These are phyloP conservation scores for Melanerpes formicivorus DNA, from an alignment of 2,113 vertebrate species.

Conservation along the genomic window DNA sequence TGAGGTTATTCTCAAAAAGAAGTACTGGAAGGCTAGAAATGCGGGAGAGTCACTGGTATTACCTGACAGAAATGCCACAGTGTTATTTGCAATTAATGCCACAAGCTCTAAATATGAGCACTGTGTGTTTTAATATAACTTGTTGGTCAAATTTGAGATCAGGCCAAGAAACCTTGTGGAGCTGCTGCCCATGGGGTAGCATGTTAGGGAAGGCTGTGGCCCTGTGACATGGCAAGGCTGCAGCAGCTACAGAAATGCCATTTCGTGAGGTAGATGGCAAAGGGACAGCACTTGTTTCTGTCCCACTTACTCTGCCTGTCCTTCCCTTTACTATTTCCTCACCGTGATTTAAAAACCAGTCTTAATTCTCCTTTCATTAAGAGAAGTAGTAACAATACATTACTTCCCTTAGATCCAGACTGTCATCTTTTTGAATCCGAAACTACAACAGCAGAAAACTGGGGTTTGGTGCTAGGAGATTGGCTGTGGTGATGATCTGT, in stretches of 20 bases:
- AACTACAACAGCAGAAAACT: slow-evolving; percentile 7
- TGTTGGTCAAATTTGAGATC: slow-evolving; percentile 16
- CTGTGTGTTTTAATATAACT: background rate
- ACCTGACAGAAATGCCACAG: background rate
- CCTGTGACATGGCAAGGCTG: accelerated
- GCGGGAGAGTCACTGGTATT: background rate
- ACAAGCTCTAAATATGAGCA: background rate
- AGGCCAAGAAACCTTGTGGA: background rate
- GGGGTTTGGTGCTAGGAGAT: background rate
- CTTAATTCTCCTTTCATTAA: background rate
- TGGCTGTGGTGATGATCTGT: background rate
- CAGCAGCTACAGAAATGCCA: background rate
- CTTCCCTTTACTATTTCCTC: background rate
- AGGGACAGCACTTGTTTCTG: background rate
- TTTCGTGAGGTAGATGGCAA: background rate
- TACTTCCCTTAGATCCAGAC: slow-evolving; percentile 12
- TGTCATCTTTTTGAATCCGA: slow-evolving; percentile 23
- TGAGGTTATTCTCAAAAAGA: slow-evolving; percentile 4
- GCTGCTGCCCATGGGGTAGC: background rate
- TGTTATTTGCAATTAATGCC: background rate
- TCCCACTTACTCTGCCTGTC: background rate
- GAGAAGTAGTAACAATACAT: background rate
- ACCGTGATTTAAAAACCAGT: background rate
- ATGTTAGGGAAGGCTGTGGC: background rate
- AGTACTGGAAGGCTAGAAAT: background rate